Evolutionary conservation across 2,113 vertebrate genomes (phyloP).

Genomic region (Orthonyx spaldingii): DNA sequence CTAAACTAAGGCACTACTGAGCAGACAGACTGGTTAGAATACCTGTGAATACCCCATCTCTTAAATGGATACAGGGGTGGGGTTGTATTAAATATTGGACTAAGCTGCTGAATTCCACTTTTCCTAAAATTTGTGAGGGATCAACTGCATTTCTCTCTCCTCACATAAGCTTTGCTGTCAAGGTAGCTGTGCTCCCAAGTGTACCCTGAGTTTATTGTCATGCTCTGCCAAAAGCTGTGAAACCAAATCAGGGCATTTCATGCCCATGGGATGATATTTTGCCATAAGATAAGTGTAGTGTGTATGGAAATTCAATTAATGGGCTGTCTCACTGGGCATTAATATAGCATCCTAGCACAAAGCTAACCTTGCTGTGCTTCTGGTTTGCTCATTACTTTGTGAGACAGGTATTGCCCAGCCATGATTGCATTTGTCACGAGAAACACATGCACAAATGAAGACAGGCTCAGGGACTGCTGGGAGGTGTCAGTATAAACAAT

Average conservation of each 20-base stretch:
- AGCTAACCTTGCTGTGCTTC: background rate
- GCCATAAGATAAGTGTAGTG: background rate
- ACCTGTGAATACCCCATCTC: background rate
- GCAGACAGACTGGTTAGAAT: background rate
- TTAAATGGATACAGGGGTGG: background rate
- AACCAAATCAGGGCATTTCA: background rate
- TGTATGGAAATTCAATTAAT: conserved; percentile 34
- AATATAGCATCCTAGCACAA: background rate
- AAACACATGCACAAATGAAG: conserved; percentile 32
- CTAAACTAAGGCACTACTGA: background rate
- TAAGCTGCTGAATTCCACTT: background rate
- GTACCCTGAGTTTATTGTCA: background rate
- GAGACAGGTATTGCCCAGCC: conserved; percentile 35
- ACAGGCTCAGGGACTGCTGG: conserved; percentile 30
- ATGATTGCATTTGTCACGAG: conserved; percentile 43
- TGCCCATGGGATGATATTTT: background rate
- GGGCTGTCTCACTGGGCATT: conserved; percentile 30
- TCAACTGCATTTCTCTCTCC: background rate
- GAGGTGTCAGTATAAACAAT: conserved; percentile 49
- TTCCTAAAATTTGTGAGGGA: background rate
- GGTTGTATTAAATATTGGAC: background rate
- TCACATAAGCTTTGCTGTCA: background rate
- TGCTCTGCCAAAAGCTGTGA: background rate
- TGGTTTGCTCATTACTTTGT: conserved; percentile 28
- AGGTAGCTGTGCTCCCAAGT: background rate